Evolutionary conservation across 2,113 vertebrate genomes (phyloP).

Genomic region (Muscicapa adusta): DNA sequence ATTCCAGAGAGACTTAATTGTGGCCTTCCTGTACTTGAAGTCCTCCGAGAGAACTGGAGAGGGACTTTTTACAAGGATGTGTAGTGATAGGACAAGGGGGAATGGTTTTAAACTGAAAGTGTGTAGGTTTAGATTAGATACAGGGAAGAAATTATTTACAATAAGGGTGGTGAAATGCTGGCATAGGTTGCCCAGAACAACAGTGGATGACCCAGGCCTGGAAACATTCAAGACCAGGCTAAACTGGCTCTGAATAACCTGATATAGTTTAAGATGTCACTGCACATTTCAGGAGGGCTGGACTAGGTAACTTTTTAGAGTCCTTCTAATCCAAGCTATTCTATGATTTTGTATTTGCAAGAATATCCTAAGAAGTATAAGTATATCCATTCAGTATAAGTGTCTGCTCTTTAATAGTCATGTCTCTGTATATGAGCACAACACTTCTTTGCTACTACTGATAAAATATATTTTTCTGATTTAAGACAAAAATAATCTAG

Average conservation of each 20-base stretch:
- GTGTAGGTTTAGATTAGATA: not conserved
- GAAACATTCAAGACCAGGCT: not conserved
- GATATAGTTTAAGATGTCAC: not conserved
- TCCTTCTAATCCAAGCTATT: not conserved
- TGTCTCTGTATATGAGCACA: not conserved
- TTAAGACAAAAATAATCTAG: not conserved
- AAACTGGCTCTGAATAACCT: not conserved
- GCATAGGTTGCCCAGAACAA: not conserved
- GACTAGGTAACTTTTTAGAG: not conserved
- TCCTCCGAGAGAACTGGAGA: not conserved
- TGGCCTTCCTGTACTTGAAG: not conserved
- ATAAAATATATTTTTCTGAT: not conserved
- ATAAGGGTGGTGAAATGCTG: not conserved
- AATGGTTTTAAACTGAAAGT: not conserved
- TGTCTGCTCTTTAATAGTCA: not conserved
- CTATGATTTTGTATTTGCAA: not conserved
- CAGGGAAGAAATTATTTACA: not conserved
- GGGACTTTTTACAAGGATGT: not conserved
- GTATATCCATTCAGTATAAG: rapidly evolving
- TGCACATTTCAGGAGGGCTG: not conserved
- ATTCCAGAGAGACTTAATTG: not conserved
- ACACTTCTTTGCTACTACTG: not conserved
- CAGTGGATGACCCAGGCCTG: not conserved
- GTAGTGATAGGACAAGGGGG: not conserved
- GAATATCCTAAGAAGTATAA: not conserved